A percentile compares a stretch with the other conserved stretches of the same genome.
Conservation (phyloP, 1,140 invertebrate species). For the Hestina assimilis region DNA sequence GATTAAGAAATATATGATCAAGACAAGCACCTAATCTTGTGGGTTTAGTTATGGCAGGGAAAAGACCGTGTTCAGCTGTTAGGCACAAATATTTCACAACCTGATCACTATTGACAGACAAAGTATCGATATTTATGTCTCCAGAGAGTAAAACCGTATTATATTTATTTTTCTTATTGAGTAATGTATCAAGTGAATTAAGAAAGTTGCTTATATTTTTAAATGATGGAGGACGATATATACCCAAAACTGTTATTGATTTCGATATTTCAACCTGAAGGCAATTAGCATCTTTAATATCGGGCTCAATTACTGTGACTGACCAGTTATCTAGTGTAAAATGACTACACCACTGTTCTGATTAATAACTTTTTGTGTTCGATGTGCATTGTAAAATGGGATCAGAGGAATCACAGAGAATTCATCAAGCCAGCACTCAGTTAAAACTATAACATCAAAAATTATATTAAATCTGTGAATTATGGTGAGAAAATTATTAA, state of each 20-base stretch:
- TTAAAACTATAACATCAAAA: slow-evolving; percentile 9
- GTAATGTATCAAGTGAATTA: neutral
- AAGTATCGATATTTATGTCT: neutral
- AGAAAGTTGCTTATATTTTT: neutral
- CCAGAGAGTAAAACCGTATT: neutral
- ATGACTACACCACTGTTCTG: slow-evolving; percentile 3
- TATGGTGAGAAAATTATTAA: slow-evolving; percentile 10
- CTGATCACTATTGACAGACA: neutral
- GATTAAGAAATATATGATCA: slow-evolving; percentile 17
- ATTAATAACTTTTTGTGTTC: neutral
- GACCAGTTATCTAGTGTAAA: slow-evolving; percentile 5
- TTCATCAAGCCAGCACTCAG: neutral
- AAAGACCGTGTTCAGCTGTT: slow-evolving; percentile 5
- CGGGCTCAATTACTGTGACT: neutral
- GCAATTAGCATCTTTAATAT: slow-evolving; percentile 1
- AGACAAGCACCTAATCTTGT: slow-evolving; percentile 10
- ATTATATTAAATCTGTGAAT: slow-evolving; percentile 1
- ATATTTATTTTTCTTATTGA: neutral
- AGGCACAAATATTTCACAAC: neutral
- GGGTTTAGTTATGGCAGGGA: slow-evolving; percentile 17
- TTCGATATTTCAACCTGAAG: neutral
- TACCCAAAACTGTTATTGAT: neutral
- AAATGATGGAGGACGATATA: neutral
- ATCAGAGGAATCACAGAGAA: neutral
- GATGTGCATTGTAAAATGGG: neutral